phyloP scores from a whole-genome alignment of 2,797 vertebrate genomes.

The Protosalanx chinensis region DNA sequence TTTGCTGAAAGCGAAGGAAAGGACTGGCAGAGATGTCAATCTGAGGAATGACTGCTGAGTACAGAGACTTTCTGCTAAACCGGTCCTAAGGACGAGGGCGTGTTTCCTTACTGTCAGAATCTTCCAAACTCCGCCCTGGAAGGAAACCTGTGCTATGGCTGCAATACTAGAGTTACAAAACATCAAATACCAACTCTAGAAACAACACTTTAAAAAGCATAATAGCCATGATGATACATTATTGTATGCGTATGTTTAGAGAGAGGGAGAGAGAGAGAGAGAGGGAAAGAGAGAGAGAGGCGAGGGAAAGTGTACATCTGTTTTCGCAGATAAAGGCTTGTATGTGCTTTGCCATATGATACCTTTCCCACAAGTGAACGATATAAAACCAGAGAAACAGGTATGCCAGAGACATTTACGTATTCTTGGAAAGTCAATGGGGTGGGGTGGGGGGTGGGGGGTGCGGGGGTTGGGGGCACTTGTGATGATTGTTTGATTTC shows the following conservation, averaged over 20 bases:
- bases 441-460: too few relatives aligned
- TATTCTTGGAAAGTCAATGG: background rate
- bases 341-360: too few relatives aligned
- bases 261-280: too few relatives aligned
- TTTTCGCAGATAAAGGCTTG: background rate
- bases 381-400: background rate
- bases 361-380: background rate
- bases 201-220: background rate
- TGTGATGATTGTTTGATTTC: background rate
- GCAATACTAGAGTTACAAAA: background rate
- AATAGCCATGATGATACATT: background rate
- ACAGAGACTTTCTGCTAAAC: conserved; percentile 1
- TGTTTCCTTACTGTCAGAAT: background rate
- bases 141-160: too few relatives aligned
- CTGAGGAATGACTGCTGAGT: background rate
- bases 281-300: background rate
- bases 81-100: background rate
- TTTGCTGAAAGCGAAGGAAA: background rate
- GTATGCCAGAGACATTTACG: background rate
- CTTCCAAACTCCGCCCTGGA: background rate
- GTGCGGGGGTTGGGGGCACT: too few relatives aligned
- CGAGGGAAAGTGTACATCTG: background rate
- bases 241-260: too few relatives aligned
- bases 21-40: background rate
- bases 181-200: background rate